phyloP scores from a whole-genome alignment of 2,888 invertebrate genomes.

The Amphiduros pacificus region DNA sequence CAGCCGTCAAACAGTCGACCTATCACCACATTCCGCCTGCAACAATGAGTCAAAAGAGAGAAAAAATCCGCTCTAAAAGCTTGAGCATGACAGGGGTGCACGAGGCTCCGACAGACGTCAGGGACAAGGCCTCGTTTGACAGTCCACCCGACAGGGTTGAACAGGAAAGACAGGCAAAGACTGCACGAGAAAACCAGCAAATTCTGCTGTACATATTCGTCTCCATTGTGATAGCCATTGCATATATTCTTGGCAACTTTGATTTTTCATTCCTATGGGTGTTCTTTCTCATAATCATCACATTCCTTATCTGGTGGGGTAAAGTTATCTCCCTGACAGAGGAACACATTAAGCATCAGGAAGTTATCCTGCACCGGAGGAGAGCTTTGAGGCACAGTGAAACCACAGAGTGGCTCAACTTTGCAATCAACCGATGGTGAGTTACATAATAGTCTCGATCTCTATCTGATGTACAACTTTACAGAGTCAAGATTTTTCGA shows the following conservation, averaged over 20 bases:
- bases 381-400: slow-evolving; percentile 63
- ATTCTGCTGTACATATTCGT: slow-evolving; percentile 51
- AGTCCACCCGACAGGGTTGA: slow-evolving; percentile 6
- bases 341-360: slow-evolving; percentile 43
- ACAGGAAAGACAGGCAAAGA: slow-evolving; percentile 14
- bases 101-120: background rate
- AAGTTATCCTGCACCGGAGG: slow-evolving; percentile 59
- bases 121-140: background rate
- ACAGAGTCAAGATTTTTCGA: no score
- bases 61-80: background rate
- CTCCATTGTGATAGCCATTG: slow-evolving; percentile 37
- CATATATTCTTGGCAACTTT: slow-evolving; percentile 49
- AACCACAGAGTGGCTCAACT: slow-evolving; percentile 65
- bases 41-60: no score
- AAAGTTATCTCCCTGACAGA: slow-evolving; percentile 46
- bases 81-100: background rate
- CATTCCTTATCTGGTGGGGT: slow-evolving; percentile 53
- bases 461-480: no score
- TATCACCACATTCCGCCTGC: no score
- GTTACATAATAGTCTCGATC: no score
- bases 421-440: slow-evolving; percentile 64
- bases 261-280: slow-evolving; percentile 53
- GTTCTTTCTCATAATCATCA: slow-evolving; percentile 43
- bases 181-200: slow-evolving; percentile 28
- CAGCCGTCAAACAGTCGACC: no score